Evolutionary conservation across 2,113 vertebrate genomes (phyloP).

Genomic region (Halcyon malimbica): DNA sequence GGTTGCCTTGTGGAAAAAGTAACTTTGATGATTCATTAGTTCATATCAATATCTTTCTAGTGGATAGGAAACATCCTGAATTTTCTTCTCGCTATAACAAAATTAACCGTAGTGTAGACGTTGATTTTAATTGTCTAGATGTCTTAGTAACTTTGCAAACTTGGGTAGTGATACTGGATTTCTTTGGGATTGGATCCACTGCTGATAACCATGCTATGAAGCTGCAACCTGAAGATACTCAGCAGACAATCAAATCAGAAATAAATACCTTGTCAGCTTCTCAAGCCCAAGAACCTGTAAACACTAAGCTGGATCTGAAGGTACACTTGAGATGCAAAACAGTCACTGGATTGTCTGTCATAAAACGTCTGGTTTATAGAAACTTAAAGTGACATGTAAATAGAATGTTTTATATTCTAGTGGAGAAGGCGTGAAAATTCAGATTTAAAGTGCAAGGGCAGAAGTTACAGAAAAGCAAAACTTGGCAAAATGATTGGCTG

Average conservation of each 20-base stretch:
- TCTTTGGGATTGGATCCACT: slow-evolving; percentile 97
- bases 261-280: slow-evolving; percentile 30
- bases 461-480: neutral
- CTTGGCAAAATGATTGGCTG: neutral
- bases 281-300: slow-evolving; percentile 78
- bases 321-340: slow-evolving; percentile 71
- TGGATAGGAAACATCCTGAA: slow-evolving; percentile 94
- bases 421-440: neutral
- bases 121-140: slow-evolving; percentile 97
- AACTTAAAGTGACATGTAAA: neutral
- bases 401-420: neutral
- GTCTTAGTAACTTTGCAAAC: slow-evolving; percentile 96
- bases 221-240: slow-evolving; percentile 67
- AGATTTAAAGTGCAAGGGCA: neutral
- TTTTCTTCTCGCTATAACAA: slow-evolving; percentile 84
- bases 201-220: slow-evolving; percentile 93
- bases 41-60: slow-evolving; percentile 92
- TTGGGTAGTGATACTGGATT: slow-evolving; percentile 98
- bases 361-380: neutral
- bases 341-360: neutral
- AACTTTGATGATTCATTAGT: slow-evolving; percentile 95
- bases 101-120: slow-evolving; percentile 88
- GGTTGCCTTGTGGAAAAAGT: slow-evolving; percentile 64
- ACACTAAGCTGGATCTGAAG: slow-evolving; percentile 94
- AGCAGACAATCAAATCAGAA: slow-evolving; percentile 69